Evolutionary conservation across 2,113 vertebrate species (phyloP).

Genomic region (Rostratula benghalensis): DNA sequence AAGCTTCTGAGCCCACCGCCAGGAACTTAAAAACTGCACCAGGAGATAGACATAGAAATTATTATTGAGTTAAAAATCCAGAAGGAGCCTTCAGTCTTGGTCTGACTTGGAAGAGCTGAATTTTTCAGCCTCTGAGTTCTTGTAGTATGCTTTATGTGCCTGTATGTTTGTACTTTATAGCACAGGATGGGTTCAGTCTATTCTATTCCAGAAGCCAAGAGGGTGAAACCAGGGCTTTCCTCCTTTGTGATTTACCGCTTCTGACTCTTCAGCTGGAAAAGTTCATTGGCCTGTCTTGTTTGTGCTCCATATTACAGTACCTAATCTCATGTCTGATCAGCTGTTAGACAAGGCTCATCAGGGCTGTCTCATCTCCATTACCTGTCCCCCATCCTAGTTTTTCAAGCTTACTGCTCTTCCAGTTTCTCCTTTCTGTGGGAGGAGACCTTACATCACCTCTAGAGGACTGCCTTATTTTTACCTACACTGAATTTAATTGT

Average conservation of each 20-base stretch:
- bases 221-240: background rate
- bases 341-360: constrained; percentile 27
- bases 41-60: background rate
- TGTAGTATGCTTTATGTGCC: background rate
- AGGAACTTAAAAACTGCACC: background rate
- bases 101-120: background rate
- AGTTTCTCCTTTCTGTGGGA: constrained; percentile 48
- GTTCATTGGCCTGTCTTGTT: constrained; percentile 7
- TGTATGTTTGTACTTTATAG: background rate
- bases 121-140: background rate
- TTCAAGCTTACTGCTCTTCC: constrained; percentile 29
- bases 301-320: background rate
- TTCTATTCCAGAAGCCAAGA: background rate
- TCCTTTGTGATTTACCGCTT: background rate
- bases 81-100: background rate
- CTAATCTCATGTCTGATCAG: constrained; percentile 51
- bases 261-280: background rate
- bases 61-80: background rate
- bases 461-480: constrained; percentile 32
- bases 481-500: background rate
- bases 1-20: background rate
- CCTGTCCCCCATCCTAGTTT: constrained; percentile 44
- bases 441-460: constrained; percentile 48
- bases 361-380: constrained; percentile 51
- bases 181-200: background rate